These are phyloP conservation scores for Sebastes aleutianus DNA, from an alignment of 2,797 vertebrate species.

Conservation along the genomic window DNA sequence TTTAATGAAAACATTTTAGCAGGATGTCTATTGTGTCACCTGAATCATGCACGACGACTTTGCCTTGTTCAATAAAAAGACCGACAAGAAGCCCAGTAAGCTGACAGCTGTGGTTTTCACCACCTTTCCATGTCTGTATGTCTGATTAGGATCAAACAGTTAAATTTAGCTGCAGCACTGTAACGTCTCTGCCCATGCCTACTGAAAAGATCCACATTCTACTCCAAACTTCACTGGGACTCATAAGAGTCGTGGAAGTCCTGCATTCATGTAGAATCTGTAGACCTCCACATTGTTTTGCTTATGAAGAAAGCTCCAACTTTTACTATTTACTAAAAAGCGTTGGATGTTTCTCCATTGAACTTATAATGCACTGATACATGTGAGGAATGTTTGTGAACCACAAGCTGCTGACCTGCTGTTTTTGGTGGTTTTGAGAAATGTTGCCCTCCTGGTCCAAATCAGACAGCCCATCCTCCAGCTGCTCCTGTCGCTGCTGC, in stretches of 20 bases:
- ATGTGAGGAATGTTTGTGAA: not conserved
- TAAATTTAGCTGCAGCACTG: not conserved
- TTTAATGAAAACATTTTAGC: not conserved
- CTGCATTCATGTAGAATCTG: no score
- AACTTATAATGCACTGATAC: not conserved
- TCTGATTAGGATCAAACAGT: not conserved
- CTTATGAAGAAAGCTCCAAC: no score
- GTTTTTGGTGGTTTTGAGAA: constrained; percentile 50
- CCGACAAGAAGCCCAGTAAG: not conserved
- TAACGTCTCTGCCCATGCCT: not conserved
- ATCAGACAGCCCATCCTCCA: constrained; percentile 48
- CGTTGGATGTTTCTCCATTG: no score
- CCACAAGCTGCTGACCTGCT: constrained; percentile 52
- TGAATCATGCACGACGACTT: not conserved
- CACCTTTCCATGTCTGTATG: not conserved
- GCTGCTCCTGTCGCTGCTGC: constrained; percentile 9
- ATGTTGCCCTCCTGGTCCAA: constrained; percentile 56
- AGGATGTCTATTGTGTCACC: not conserved
- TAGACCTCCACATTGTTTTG: no score
- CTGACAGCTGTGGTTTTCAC: not conserved
- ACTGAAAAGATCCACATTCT: not conserved
- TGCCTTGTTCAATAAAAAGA: not conserved
- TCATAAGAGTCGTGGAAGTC: no score
- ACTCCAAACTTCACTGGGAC: not conserved
- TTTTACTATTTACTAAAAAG: no score